These are phyloP conservation scores for Lacerta bilineata DNA, from an alignment of 2,797 vertebrate species.

Conservation along the genomic window DNA sequence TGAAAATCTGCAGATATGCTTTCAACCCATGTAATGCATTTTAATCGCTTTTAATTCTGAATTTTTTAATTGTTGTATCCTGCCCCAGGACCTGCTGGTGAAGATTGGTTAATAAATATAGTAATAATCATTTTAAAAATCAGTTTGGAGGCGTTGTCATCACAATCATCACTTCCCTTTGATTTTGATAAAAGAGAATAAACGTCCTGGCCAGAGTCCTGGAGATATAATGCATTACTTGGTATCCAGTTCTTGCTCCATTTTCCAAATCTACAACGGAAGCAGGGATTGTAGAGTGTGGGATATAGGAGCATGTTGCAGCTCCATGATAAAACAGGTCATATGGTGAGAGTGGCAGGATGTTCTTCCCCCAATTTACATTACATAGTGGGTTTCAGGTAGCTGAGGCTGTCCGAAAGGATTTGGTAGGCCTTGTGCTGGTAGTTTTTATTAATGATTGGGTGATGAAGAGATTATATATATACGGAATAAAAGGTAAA, in stretches of 20 bases:
- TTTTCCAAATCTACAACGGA: neutral
- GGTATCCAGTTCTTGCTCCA: neutral
- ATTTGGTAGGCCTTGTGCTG: neutral
- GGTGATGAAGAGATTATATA: neutral
- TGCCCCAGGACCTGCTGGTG: too few species aligned
- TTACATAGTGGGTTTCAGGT: neutral
- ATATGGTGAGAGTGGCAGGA: neutral
- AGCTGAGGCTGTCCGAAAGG: too few species aligned
- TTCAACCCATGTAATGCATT: neutral
- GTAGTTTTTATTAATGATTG: neutral
- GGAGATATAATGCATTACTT: neutral
- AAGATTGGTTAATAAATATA: too few species aligned
- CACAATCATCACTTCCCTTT: neutral
- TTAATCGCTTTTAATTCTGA: too few species aligned
- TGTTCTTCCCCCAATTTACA: neutral
- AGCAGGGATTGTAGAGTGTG: neutral
- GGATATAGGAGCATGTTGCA: neutral
- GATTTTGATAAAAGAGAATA: neutral
- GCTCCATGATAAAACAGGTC: neutral
- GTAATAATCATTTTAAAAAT: too few species aligned
- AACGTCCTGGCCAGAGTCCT: neutral
- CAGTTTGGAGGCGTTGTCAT: neutral
- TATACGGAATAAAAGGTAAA: too few species aligned
- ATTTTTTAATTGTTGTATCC: too few species aligned
- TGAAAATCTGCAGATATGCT: neutral